phyloP scores from a whole-genome alignment of 2,888 invertebrate genomes.

The Leptinotarsa tumamoca region DNA sequence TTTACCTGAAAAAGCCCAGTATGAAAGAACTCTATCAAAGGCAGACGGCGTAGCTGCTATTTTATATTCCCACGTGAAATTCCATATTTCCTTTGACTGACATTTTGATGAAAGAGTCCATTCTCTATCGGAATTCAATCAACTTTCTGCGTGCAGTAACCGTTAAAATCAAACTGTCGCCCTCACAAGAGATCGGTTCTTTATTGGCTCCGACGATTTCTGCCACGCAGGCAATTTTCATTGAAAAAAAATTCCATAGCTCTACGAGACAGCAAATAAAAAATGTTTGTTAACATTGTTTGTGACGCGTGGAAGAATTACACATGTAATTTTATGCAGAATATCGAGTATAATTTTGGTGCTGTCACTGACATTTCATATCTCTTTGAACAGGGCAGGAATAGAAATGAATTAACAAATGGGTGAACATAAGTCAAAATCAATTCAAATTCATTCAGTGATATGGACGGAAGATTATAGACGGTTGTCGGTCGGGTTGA shows the following conservation, averaged over 20 bases:
- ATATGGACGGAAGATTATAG: no score
- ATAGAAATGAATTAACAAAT: no score
- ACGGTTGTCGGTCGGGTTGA: no score
- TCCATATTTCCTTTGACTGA: neutral
- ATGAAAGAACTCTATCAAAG: neutral
- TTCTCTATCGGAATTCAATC: neutral
- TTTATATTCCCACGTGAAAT: neutral
- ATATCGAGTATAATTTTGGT: no score
- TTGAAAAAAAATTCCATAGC: neutral
- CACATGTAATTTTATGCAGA: no score
- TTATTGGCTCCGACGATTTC: neutral
- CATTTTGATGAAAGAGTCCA: neutral
- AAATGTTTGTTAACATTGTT: no score
- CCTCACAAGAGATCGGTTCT: neutral
- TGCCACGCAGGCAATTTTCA: neutral
- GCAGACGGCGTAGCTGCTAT: neutral
- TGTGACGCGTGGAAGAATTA: no score
- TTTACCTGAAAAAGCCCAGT: neutral
- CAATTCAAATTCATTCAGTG: no score
- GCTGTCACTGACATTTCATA: no score
- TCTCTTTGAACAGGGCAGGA: no score
- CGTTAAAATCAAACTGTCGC: slow-evolving; percentile 2
- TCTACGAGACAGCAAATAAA: no score
- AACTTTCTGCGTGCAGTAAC: neutral
- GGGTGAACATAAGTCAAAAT: no score